Base-by-base conservation (phyloP, 37 sponge, comb jelly and placozoan genomes). In the Cliona cf. orientalis region DNA sequence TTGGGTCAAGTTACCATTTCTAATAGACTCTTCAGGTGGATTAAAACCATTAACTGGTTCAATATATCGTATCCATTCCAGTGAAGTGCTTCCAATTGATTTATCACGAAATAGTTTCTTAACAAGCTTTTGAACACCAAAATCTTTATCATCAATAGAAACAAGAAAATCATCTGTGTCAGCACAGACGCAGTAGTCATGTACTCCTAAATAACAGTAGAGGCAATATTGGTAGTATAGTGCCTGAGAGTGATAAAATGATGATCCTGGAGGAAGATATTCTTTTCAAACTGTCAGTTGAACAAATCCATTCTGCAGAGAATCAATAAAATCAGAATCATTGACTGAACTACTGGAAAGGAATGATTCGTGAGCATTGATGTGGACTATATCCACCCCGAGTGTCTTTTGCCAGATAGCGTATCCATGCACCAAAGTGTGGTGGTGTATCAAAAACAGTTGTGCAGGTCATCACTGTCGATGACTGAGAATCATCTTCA, bases 131-230 rank as follows among this genome's bases (percentile, higher is more conserved):
- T n/a, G n/a, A n/a, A n/a, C n/a, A n/a, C n/a, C n/a, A n/a, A n/a
- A n/a, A n/a, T n/a, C n/a, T n/a, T n/a, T n/a, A n/a, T 19, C 55
- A 49, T 17, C 11, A 11, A 19, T 39, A 6, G 71, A 44, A 40
- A 42, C 23, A 11, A 69, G 42, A 12, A 69, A 69, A 11, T 69
- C 71, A 40, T 69, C 71, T 19, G 43, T 69, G 44, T 69, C 71
- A 34, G 21, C 1, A 2, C 39, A 2, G 1, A 69, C 22, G 45
- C 23, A 42, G n/a, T 28, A 69, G 44, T 69, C 71, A 69, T 42
- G 42, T 11, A 41, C 26, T 11, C 44, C 71, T 7, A 2, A 3
- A 7, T 39, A 69, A 42, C 71, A 44, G n/a, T 42, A 42, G 71
- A 69, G 2, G 23, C 71, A 69, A n/a, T 69, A 42, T 2, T 42